phyloP scores from a whole-genome alignment of 2,113 vertebrate genomes.

The Boulengeromyrus knoepffleri region DNA sequence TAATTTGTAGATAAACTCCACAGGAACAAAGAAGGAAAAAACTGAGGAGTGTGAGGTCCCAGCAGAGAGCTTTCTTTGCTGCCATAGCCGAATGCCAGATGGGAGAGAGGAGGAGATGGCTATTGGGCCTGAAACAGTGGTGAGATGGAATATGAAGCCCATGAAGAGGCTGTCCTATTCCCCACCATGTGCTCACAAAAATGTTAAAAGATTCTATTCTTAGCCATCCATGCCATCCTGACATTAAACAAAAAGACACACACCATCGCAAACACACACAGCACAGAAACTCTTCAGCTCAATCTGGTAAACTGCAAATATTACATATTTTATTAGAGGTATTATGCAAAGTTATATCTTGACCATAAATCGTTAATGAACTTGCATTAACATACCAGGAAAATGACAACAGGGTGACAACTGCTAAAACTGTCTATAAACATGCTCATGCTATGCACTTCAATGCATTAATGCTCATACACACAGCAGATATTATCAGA shows the following conservation, averaged over 20 bases:
- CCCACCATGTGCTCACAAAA: background rate
- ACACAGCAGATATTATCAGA: background rate
- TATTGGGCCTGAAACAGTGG: background rate
- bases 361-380: background rate
- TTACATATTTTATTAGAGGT: background rate
- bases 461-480: background rate
- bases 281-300: background rate
- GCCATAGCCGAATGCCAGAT: background rate
- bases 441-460: background rate
- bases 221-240: background rate
- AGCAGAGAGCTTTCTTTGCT: background rate
- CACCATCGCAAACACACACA: background rate
- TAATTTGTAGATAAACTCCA: background rate
- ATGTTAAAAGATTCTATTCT: background rate
- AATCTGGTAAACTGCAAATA: background rate
- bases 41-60: background rate
- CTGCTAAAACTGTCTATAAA: background rate
- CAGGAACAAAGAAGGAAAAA: background rate
- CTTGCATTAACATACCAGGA: background rate
- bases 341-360: background rate
- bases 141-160: too few species aligned
- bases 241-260: background rate
- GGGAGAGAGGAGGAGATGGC: background rate
- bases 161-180: background rate
- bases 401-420: background rate